A percentile compares a stretch with the other conserved stretches of the same genome.
Evolutionary conservation across 2,113 vertebrate species (phyloP).

Genomic region (Phyllostomus hastatus): DNA sequence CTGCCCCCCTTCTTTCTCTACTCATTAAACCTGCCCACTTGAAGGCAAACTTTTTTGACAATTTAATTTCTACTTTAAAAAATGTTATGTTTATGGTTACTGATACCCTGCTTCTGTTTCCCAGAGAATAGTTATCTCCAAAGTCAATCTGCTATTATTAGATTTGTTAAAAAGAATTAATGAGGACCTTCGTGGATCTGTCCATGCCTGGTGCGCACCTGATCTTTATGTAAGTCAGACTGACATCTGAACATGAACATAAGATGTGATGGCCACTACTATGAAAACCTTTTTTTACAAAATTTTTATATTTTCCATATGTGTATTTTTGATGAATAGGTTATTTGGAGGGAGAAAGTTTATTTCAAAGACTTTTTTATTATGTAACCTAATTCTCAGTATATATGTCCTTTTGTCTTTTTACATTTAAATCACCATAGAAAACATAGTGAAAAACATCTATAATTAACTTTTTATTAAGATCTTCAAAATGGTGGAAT

Average conservation of each 20-base stretch:
- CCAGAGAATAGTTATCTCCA: not conserved
- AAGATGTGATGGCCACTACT: not conserved
- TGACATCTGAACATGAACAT: not conserved
- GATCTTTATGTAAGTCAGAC: not conserved
- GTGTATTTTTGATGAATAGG: constrained; percentile 16
- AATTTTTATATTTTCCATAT: not conserved
- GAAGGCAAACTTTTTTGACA: not conserved
- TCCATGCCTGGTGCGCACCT: not conserved
- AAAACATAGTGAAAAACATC: constrained; percentile 61
- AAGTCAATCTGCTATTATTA: not conserved
- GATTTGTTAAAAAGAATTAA: not conserved
- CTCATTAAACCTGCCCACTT: not conserved
- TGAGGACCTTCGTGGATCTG: not conserved
- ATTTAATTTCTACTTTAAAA: not conserved
- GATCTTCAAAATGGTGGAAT: constrained; percentile 69
- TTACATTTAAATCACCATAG: constrained; percentile 60
- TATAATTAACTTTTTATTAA: constrained; percentile 68
- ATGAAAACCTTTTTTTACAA: not conserved
- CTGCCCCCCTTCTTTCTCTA: not conserved
- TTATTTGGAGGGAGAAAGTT: not conserved
- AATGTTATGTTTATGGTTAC: not conserved
- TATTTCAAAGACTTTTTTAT: constrained; percentile 52
- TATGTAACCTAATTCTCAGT: constrained; percentile 33
- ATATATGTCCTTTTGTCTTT: constrained; percentile 54
- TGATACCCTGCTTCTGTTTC: not conserved